Percentiles rank a stretch among this genome's conserved stretches.
phyloP scores from a whole-genome alignment of 2,888 invertebrate genomes.

The Ennomos fuscantarius region DNA sequence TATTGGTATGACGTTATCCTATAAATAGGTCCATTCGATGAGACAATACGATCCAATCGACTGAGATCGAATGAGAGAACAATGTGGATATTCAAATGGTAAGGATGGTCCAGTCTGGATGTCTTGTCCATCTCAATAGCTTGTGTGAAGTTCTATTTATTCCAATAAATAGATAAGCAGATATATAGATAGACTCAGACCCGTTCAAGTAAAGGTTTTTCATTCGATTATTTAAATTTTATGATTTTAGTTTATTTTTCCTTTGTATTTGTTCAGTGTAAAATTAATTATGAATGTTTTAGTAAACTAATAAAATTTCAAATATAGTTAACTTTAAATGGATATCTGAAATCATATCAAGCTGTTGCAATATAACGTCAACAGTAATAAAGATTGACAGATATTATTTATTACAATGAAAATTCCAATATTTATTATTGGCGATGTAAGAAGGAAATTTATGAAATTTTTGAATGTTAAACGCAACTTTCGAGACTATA shows the following conservation, averaged over 20 bases:
- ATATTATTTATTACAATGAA: too few relatives aligned
- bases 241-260: neutral
- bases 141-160: constrained; percentile 33
- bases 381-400: too few relatives aligned
- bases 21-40: constrained; percentile 80
- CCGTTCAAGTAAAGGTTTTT: neutral
- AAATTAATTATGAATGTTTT: too few relatives aligned
- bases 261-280: neutral
- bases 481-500: neutral
- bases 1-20: constrained; percentile 45
- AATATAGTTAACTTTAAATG: too few relatives aligned
- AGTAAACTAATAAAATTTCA: too few relatives aligned
- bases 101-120: constrained; percentile 48
- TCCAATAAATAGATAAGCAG: constrained; percentile 25
- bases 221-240: neutral
- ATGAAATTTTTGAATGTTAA: too few relatives aligned
- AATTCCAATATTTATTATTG: too few relatives aligned
- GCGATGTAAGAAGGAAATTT: too few relatives aligned
- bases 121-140: constrained; percentile 40
- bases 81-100: constrained; percentile 57
- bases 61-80: too few relatives aligned
- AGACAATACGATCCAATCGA: constrained; percentile 77
- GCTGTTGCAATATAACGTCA: too few relatives aligned
- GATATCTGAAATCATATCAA: too few relatives aligned
- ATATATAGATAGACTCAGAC: too few relatives aligned